A percentile compares a stretch with the other conserved stretches of the same genome.
phyloP scores from a whole-genome alignment of 1,140 invertebrate genomes.

The Ceratina australensis region DNA sequence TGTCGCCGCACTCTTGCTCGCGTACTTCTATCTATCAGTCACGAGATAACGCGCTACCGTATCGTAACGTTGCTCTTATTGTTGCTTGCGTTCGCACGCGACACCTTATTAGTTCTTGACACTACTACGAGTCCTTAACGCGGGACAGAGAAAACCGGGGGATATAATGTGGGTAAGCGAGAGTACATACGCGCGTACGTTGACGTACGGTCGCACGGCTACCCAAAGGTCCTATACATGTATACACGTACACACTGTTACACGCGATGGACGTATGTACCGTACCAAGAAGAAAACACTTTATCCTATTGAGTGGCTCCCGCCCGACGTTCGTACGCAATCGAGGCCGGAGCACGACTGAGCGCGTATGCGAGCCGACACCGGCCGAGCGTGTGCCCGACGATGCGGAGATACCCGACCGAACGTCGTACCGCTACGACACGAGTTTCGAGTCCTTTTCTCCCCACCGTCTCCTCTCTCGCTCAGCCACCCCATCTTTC shows the following conservation, averaged over 20 bases:
- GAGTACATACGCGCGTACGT: background rate
- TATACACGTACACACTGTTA: constrained; percentile 20
- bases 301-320: background rate
- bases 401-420: constrained; percentile 65
- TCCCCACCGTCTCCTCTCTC: constrained; percentile 10
- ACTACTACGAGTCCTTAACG: background rate
- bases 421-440: constrained; percentile 64
- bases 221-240: background rate
- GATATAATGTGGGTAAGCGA: background rate
- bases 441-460: constrained; percentile 59
- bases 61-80: background rate
- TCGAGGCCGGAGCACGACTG: constrained; percentile 60
- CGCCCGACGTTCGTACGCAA: constrained; percentile 29
- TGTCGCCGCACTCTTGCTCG: constrained; percentile 12
- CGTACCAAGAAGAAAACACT: constrained; percentile 35
- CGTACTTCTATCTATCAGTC: background rate
- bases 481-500: background rate
- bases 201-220: background rate
- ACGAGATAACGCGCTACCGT: constrained; percentile 3
- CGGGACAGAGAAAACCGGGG: constrained; percentile 8
- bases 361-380: constrained; percentile 58
- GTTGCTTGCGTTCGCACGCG: background rate
- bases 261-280: background rate
- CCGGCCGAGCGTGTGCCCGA: constrained; percentile 61
- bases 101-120: background rate